A percentile compares a stretch with the other conserved stretches of the same genome.
Evolutionary conservation across 1,140 invertebrate genomes (phyloP).

Genomic region (Tetraneura akinire): DNA sequence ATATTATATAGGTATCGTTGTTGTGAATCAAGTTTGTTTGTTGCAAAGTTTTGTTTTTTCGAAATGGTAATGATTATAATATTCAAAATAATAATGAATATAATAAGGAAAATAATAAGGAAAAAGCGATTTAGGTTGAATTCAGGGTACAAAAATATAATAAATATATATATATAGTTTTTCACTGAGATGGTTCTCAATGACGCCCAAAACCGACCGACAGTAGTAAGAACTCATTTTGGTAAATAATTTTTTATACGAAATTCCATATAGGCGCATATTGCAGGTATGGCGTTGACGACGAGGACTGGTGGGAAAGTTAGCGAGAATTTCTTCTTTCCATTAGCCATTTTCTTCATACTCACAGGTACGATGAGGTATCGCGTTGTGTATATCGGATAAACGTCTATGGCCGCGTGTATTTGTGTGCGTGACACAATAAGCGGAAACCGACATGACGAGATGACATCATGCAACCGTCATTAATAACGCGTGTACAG

Average conservation of each 20-base stretch:
- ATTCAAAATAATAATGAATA: no score
- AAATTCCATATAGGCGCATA: no score
- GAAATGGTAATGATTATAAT: neutral
- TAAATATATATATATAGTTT: no score
- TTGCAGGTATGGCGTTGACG: no score
- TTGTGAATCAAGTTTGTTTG: neutral
- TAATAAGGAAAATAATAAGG: neutral
- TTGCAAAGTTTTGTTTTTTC: neutral
- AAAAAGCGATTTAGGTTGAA: neutral
- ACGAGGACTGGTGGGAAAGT: no score
- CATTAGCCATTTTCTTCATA: neutral
- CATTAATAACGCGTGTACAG: conserved; percentile 43
- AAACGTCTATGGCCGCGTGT: neutral
- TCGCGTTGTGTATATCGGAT: no score
- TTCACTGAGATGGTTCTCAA: neutral
- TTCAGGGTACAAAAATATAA: no score
- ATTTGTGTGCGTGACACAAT: neutral
- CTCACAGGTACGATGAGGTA: neutral
- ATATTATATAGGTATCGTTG: no score
- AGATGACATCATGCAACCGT: conserved; percentile 45
- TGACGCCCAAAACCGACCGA: neutral
- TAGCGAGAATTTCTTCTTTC: neutral
- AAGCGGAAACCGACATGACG: conserved; percentile 38
- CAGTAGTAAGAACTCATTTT: neutral
- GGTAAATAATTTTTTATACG: neutral